A percentile compares a stretch with the other conserved stretches of the same genome.
These are phyloP conservation scores for Cirrhinus molitorella DNA, from an alignment of 2,797 vertebrate species.

Conservation along the genomic window DNA sequence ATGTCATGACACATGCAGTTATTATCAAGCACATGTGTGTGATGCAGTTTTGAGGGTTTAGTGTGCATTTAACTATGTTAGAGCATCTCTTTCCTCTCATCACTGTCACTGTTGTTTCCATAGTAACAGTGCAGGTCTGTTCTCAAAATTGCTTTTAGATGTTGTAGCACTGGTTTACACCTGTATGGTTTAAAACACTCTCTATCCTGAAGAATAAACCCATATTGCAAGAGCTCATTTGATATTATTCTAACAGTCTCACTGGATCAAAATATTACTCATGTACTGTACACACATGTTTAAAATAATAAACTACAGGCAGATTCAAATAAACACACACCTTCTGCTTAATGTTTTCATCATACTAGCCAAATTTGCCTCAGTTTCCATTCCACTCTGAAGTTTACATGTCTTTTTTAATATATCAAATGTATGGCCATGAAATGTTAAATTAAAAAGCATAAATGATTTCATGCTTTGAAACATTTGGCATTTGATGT, in stretches of 20 bases:
- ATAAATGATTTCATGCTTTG: neutral
- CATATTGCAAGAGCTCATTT: neutral
- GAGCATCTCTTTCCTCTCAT: neutral
- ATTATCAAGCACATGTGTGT: neutral
- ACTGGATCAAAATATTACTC: neutral
- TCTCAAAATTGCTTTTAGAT: slow-evolving; percentile 41
- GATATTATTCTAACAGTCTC: too few species aligned
- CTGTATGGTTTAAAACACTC: neutral
- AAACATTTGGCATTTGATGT: neutral
- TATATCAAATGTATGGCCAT: neutral
- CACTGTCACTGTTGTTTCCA: slow-evolving; percentile 66
- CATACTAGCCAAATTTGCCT: neutral
- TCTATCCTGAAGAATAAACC: neutral
- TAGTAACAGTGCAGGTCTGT: slow-evolving; percentile 62
- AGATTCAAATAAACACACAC: neutral
- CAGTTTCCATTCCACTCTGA: neutral
- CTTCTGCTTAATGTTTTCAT: neutral
- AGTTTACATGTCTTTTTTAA: neutral
- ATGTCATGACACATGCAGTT: neutral
- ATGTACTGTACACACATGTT: neutral
- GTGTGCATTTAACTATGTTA: slow-evolving; percentile 2
- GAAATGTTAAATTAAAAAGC: neutral
- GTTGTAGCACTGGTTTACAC: slow-evolving; percentile 35
- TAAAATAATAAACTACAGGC: neutral
- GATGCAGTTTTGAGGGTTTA: neutral